Base-by-base conservation (phyloP, 64 coral and sea anemone species). In the Astreopora myriophthalma region DNA sequence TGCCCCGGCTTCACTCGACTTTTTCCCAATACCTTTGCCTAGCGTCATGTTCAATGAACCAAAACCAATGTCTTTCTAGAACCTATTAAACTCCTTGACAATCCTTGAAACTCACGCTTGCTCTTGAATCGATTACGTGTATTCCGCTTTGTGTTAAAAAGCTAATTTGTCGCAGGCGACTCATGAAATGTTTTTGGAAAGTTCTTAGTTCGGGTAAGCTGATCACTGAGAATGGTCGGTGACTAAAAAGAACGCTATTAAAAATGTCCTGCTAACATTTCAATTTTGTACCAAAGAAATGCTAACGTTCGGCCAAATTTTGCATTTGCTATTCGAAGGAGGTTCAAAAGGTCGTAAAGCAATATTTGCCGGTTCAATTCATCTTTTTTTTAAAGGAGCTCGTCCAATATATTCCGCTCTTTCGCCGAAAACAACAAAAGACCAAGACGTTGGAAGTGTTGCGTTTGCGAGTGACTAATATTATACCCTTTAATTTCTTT, bases 91-190 rank as follows among this genome's bases (percentile, higher is more conserved):
- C 40, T 44, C 11, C 40, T 44, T 44, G 40, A 5, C 19, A 3
- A 26, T 35, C 76, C 51, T 80, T 20, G 25, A 8, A 65, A 37
- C 19, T 83, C 3, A 83, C 79, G 79, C 29, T 25, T 38, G 57
- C 34, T 19, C 79, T 83, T 83, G 31, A 83, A 65, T 64, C 33
- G 17, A 61, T 83, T 39, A 83, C 79, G 57, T 24, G 49, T 13
- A 25, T 79, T 44, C 23, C 23, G 61, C 48, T 31, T 79, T 0
- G 3, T 27, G 25, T 29, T 17, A 79, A 17, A 35, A 83, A 64
- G 55, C 57, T 38, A 14, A 16, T 83, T 82, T 34, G 36, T 33
- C 52, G 33, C n/a, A 36, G 60, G n/a, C n/a, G n/a, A n/a, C n/a
- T n/a, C n/a, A n/a, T n/a, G n/a, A n/a, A n/a, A n/a, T n/a, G n/a